Evolutionary conservation across 2,888 invertebrate species (phyloP).

Genomic region (Sympetrum striolatum): DNA sequence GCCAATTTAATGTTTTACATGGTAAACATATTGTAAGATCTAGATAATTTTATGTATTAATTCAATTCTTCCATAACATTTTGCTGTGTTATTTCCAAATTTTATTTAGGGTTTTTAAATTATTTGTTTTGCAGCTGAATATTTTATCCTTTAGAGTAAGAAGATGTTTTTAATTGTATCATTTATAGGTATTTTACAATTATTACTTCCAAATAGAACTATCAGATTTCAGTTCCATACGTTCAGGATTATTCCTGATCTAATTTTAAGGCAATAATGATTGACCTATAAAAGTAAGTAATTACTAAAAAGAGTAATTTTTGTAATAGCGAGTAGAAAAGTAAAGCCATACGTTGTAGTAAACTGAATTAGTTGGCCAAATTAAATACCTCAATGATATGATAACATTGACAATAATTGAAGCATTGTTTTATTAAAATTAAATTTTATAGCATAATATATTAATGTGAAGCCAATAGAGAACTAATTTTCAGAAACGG

Average conservation of each 20-base stretch:
- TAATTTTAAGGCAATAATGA: slow-evolving; percentile 33
- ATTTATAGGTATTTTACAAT: neutral
- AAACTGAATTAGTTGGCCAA: slow-evolving; percentile 35
- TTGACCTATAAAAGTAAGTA: neutral
- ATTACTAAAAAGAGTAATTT: slow-evolving; percentile 19
- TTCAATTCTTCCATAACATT: too few species aligned
- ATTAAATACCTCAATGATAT: slow-evolving; percentile 39
- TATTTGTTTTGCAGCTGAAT: too few species aligned
- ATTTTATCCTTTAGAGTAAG: too few species aligned
- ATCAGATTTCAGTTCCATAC: neutral
- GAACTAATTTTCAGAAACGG: neutral
- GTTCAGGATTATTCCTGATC: neutral
- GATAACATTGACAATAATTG: slow-evolving; percentile 32
- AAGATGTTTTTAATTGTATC: neutral
- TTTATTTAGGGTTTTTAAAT: too few species aligned
- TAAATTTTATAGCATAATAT: slow-evolving; percentile 2
- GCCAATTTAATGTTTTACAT: too few species aligned
- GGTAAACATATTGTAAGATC: too few species aligned
- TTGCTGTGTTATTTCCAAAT: too few species aligned
- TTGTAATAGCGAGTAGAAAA: slow-evolving; percentile 16
- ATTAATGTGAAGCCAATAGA: slow-evolving; percentile 7
- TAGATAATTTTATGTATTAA: too few species aligned
- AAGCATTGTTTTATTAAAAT: slow-evolving; percentile 24
- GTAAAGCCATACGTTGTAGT: slow-evolving; percentile 13
- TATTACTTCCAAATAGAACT: neutral